A percentile compares a stretch with the other conserved stretches of the same genome.
Evolutionary conservation across 2,797 vertebrate species (phyloP).

Genomic region (Oreortyx pictus): DNA sequence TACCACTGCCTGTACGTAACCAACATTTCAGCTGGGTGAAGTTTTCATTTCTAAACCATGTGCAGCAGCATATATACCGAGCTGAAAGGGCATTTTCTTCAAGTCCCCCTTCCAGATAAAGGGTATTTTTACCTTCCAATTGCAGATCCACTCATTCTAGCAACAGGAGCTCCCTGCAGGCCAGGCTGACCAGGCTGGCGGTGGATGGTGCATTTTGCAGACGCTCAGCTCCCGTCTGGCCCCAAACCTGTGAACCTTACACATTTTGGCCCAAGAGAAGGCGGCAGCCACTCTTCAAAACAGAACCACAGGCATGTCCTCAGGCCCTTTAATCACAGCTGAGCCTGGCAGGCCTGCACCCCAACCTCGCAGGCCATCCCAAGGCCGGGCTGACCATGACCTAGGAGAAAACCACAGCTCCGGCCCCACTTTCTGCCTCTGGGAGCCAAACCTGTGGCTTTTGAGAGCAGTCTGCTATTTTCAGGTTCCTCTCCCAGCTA

Average conservation of each 20-base stretch:
- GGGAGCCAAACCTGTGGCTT: neutral
- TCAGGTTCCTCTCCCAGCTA: neutral
- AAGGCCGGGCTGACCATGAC: neutral
- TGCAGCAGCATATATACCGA: neutral
- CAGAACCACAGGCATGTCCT: conserved; percentile 40
- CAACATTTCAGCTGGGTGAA: neutral
- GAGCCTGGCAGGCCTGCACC: neutral
- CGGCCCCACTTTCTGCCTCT: neutral
- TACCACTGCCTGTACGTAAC: accelerated
- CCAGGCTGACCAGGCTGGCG: neutral
- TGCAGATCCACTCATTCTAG: neutral
- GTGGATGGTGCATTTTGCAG: neutral
- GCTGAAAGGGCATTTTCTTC: neutral
- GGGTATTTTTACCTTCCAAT: neutral
- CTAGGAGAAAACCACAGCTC: conserved; percentile 7
- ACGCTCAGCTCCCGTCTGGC: neutral
- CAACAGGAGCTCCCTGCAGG: neutral
- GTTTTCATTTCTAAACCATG: neutral
- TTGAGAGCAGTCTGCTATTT: neutral
- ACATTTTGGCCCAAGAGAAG: neutral
- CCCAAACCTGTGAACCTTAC: neutral
- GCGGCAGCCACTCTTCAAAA: neutral
- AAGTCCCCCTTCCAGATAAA: neutral
- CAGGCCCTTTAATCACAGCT: neutral
- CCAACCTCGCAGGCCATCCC: neutral